phyloP scores from a whole-genome alignment of 2,113 vertebrate species.

The Crypturellus undulatus region DNA sequence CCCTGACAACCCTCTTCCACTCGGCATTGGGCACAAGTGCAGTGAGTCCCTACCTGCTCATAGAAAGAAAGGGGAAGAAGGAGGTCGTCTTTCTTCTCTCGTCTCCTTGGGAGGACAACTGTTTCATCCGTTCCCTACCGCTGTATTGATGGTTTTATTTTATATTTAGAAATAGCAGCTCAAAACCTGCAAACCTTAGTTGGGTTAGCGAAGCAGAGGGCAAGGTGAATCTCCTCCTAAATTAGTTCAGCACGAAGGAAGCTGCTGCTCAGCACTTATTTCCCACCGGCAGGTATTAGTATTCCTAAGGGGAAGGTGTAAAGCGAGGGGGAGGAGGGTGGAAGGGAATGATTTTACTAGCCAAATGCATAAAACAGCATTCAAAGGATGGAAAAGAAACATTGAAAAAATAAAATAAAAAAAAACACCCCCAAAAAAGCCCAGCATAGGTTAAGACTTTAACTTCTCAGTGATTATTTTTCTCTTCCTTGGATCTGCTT shows the following conservation, averaged over 20 bases:
- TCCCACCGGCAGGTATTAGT: not conserved
- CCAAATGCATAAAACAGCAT: not conserved
- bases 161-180: conserved; percentile 24
- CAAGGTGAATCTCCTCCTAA: conserved; percentile 8
- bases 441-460: not conserved
- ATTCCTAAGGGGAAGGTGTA: not conserved
- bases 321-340: not conserved
- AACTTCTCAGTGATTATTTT: not conserved
- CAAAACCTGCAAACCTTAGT: not conserved
- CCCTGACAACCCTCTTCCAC: not conserved
- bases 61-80: not conserved
- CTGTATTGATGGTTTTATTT: conserved; percentile 2
- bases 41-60: not conserved
- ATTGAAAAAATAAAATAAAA: not conserved
- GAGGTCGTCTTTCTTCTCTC: not conserved
- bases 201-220: not conserved
- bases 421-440: too few species aligned
- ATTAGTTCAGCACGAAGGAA: conserved; percentile 14
- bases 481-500: not conserved
- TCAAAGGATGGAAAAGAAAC: not conserved
- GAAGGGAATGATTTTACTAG: not conserved
- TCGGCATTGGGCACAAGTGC: not conserved
- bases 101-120: not conserved
- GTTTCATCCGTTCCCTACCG: not conserved
- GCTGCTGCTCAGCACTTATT: not conserved